Evolutionary conservation across 2,113 vertebrate species (phyloP).

Genomic region (Cheirogaleus medius): DNA sequence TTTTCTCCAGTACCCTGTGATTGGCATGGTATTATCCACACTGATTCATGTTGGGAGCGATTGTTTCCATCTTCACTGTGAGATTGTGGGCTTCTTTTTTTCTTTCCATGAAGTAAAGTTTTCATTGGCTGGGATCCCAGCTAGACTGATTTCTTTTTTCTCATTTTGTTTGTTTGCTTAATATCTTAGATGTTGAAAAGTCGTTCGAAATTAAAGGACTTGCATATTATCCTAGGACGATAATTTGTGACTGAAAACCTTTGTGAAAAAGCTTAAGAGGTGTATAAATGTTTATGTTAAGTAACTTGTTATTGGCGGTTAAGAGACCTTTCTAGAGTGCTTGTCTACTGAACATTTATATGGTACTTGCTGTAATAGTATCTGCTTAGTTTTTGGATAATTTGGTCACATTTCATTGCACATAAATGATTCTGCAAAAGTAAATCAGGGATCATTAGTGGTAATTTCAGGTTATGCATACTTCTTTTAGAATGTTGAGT

Average conservation of each 20-base stretch:
- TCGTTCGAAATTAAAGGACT: not conserved
- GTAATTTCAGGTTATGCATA: not conserved
- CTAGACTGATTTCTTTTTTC: not conserved
- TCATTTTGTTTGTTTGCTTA: constrained; percentile 68
- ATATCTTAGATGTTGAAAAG: constrained; percentile 20
- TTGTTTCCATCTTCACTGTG: not conserved
- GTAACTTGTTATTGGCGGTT: not conserved
- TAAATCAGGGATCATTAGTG: not conserved
- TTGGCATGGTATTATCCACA: constrained; percentile 8
- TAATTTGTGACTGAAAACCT: constrained; percentile 10
- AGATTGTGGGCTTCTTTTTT: constrained; percentile 15
- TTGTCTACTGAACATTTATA: not conserved
- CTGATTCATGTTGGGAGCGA: not conserved
- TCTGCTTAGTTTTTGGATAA: not conserved
- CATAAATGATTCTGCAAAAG: not conserved
- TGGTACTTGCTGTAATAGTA: not conserved
- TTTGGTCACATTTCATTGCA: not conserved
- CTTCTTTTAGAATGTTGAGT: constrained; percentile 30
- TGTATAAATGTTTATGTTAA: constrained; percentile 10
- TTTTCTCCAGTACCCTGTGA: not conserved
- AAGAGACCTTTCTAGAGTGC: not conserved
- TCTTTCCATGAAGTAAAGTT: constrained; percentile 51
- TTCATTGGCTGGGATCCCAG: constrained; percentile 48
- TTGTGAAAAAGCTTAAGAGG: not conserved
- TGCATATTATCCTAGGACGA: not conserved